Percentiles rank a stretch among this genome's conserved stretches.
Evolutionary conservation across 2,888 invertebrate genomes (phyloP).

Genomic region (Callyntrura guangdongensis): DNA sequence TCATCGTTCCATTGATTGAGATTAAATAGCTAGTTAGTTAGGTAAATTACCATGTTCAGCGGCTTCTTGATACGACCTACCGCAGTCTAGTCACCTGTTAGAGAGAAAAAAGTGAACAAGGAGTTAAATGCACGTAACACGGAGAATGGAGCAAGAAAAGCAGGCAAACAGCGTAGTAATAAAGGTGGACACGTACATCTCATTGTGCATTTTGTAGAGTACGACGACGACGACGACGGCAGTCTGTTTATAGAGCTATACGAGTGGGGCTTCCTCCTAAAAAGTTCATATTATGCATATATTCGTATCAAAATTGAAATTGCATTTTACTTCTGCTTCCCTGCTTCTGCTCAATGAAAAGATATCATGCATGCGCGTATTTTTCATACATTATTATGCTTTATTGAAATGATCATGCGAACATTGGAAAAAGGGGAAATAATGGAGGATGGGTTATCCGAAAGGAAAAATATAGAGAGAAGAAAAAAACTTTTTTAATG

Average conservation of each 20-base stretch:
- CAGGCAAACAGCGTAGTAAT: not conserved
- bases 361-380: constrained; percentile 10
- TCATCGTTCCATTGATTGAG: constrained; percentile 81
- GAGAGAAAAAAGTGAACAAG: constrained; percentile 61
- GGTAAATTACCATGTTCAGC: constrained; percentile 81
- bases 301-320: constrained; percentile 50
- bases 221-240: no score
- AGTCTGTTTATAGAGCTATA: no score
- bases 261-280: no score
- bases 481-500: constrained; percentile 18
- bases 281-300: constrained; percentile 6
- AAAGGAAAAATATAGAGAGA: constrained; percentile 22
- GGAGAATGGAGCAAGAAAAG: constrained; percentile 9
- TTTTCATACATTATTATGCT: not conserved
- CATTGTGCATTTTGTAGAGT: no score
- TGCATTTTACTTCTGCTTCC: not conserved
- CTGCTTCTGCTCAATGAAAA: constrained; percentile 13
- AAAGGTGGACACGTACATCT: not conserved
- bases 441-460: not conserved
- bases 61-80: constrained; percentile 81
- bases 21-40: constrained; percentile 81
- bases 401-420: constrained; percentile 54
- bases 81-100: constrained; percentile 78
- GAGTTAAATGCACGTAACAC: constrained; percentile 52
- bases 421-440: not conserved